Base-by-base conservation (phyloP, 53 echinoderm and acorn worm genomes). In the Antedon mediterranea region DNA sequence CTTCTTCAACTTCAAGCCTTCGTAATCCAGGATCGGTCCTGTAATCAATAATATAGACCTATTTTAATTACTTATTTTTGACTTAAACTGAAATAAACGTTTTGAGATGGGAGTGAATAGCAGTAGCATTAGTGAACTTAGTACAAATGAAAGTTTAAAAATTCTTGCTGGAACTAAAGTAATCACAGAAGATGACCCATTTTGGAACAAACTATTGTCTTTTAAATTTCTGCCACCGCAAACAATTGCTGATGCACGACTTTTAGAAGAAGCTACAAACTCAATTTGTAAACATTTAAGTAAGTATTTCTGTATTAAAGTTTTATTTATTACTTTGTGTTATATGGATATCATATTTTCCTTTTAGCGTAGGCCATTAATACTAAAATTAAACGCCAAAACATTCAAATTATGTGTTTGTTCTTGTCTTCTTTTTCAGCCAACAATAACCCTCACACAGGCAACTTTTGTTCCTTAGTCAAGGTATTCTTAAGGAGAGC, bases 221-320 rank as follows among this genome's bases (percentile, higher is more conserved):
- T 92, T 87, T 75, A 92, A 91, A 41, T 97, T 97, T 86, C 82
- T 86, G 31, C 89, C 92, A 32, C 90, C 97, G 3, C 92, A 97
- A 44, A 78, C 80, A 20, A 88, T 79, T 43, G 85, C 97, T 26
- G 97, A 97, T 75, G 85, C 89, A 5, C 82, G 97, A n/a, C 85
- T 97, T 0, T 80, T 97, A 72, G 92, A 89, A 43, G 95, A 97
- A 75, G 85, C 91, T 8, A 88, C 88, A 14, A 76, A 80, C n/a
- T 81, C 83, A 28, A 80, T 97, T 71, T 97, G 97, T 80, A 97
- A 97, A 84, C 85, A 86, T 27, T 78, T 97, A 4, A 83, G 97
- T 97, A 74, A 73, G 89, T 86, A 32, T 23, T 26, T 44, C 0
- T 74, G 5, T 43, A 20, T n/a, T 42, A 34, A 6, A 34, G 11